These are phyloP conservation scores for Philereme vetulata DNA, from an alignment of 2,888 invertebrate genomes.

Conservation along the genomic window DNA sequence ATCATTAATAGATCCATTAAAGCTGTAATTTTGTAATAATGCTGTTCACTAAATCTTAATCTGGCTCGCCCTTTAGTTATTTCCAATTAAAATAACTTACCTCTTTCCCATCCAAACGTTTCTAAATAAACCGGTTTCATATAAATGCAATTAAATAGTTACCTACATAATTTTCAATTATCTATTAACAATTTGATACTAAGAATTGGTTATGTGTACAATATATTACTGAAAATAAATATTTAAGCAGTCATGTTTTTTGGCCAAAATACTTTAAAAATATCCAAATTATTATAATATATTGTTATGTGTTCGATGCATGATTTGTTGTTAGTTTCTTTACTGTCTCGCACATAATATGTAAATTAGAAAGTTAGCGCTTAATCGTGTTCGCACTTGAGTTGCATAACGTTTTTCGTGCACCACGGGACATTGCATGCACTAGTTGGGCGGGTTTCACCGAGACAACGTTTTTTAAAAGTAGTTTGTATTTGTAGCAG, in stretches of 20 bases:
- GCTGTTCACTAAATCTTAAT: constrained; percentile 1
- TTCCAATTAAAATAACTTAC: constrained; percentile 17
- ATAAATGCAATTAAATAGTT: background rate
- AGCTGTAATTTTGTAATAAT: constrained; percentile 6
- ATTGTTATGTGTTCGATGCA: constrained; percentile 3
- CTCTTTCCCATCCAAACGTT: constrained; percentile 8
- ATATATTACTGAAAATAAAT: constrained; percentile 1
- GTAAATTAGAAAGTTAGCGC: constrained; percentile 9
- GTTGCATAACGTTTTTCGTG: constrained; percentile 10
- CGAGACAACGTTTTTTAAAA: constrained; percentile 2
- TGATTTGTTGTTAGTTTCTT: constrained; percentile 3
- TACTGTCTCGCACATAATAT: background rate
- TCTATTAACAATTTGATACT: background rate
- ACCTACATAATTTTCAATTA: background rate
- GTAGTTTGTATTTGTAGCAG: constrained; percentile 32
- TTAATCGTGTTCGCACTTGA: constrained; percentile 6
- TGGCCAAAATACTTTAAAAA: constrained; percentile 13
- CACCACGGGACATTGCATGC: constrained; percentile 14
- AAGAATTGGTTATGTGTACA: constrained; percentile 3
- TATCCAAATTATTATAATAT: background rate
- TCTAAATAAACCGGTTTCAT: constrained; percentile 6
- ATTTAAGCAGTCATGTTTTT: constrained; percentile 17
- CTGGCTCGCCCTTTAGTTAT: constrained; percentile 22
- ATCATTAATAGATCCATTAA: constrained; percentile 19
- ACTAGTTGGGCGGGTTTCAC: constrained; percentile 1